phyloP scores from a whole-genome alignment of 2,113 vertebrate species.

The Recurvirostra avosetta region DNA sequence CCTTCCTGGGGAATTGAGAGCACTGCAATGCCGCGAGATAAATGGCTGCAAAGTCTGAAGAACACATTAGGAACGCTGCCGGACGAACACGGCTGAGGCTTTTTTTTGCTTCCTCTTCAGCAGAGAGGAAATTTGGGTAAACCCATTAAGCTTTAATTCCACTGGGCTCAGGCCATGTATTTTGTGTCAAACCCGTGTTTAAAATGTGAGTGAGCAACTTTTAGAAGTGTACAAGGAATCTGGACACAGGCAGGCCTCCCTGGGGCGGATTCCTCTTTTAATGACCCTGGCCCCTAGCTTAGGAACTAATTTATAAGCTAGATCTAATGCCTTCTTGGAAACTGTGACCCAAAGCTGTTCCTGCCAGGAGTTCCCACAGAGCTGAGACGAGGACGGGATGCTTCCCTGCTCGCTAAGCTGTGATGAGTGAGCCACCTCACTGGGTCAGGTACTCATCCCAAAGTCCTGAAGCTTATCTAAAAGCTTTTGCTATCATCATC shows the following conservation, averaged over 20 bases:
- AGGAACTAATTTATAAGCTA: conserved; percentile 32
- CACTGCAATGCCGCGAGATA: neutral
- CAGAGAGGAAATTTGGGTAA: neutral
- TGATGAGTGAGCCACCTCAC: neutral
- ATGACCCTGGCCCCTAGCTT: neutral
- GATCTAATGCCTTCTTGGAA: conserved; percentile 17
- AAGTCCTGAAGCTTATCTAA: neutral
- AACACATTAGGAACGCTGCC: neutral
- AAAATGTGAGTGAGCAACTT: neutral
- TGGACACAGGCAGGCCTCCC: neutral
- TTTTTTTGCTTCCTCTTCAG: neutral
- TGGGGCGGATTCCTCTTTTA: neutral
- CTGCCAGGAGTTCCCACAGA: conserved; percentile 29
- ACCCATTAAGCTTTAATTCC: neutral
- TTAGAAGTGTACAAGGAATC: neutral
- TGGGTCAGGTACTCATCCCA: neutral
- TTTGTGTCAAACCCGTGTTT: neutral
- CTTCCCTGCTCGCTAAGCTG: neutral
- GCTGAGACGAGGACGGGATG: neutral
- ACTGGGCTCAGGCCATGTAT: neutral
- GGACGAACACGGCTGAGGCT: neutral
- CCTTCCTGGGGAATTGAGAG: neutral
- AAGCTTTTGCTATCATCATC: neutral
- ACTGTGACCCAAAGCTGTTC: neutral
- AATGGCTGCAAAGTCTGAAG: neutral